Evolutionary conservation across 2,888 invertebrate genomes (phyloP), one percentile per base, ranked within the genome.

Genomic region (Nomada fabriciana): DNA sequence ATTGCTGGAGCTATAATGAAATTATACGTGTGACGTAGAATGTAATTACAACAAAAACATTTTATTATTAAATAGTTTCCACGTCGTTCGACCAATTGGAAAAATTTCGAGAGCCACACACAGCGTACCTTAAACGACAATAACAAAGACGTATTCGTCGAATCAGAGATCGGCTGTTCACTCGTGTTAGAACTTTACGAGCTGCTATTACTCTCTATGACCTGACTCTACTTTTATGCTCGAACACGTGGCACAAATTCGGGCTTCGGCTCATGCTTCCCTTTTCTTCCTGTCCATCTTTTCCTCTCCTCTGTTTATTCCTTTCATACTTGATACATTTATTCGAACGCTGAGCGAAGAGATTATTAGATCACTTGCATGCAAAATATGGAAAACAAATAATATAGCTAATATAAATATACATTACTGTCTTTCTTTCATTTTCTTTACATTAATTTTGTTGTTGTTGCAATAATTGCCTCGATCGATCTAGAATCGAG

Each of bases 121-220:
- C 13, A 13, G 52, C 29, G 11, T 23, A 15, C 13, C 36, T 55
- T 68, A 55, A 86, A 55, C 74, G 77, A 82, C 84, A 85, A 86
- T 84, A 86, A 84, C 73, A 71, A 70, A 71, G 73, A 64, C 71
- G 23, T 79, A 77, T 84, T 73, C 75, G 74, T 75, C 11, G 84
- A 88, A 86, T 87, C 84, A 78, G 77, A 59, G 74, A 57, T 76
- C 73, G 68, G 42, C 59, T 71, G 71, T 80, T 80, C 53, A 55
- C 74, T 36, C 42, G 20, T 69, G 78, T 79, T 77, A 36, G 60
- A 78, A 85, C 47, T 87, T 87, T 87, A 87, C 83, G 88, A 87
- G 73, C 59, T 57, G 68, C 76, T 63, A 78, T 70, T 74, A 77
- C 78, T 75, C 55, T 59, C 67, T 77, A 84, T 64, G 82, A 80